A percentile compares a stretch with the other conserved stretches of the same genome.
Evolutionary conservation across 2,888 invertebrate genomes (phyloP).

Genomic region (Branchipolynoe longqiensis): DNA sequence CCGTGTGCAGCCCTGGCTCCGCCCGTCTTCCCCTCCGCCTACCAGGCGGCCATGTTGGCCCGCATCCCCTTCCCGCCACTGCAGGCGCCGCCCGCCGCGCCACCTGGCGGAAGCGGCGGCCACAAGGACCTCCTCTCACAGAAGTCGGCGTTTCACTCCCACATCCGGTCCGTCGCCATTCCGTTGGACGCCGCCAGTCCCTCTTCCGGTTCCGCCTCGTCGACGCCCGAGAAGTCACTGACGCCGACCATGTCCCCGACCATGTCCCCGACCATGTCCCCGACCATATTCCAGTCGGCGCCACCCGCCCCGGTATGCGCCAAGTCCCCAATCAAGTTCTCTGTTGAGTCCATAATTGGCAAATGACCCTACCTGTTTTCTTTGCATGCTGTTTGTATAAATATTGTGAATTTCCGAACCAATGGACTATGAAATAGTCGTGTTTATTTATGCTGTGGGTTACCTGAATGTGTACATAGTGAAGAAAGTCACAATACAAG

Average conservation of each 20-base stretch:
- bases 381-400: not conserved
- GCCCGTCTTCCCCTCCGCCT: conserved; percentile 5
- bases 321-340: conserved; percentile 63
- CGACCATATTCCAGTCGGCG: not conserved
- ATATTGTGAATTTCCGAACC: not conserved
- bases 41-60: conserved; percentile 23
- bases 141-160: conserved; percentile 61
- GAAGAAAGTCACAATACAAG: not conserved
- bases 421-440: not conserved
- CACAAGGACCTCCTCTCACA: conserved; percentile 56
- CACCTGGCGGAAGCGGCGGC: not conserved
- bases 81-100: not conserved
- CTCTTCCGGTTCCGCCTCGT: conserved; percentile 37
- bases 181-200: conserved; percentile 7
- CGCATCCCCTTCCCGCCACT: conserved; percentile 16
- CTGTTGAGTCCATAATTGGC: conserved; percentile 65
- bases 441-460: not conserved
- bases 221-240: conserved; percentile 1
- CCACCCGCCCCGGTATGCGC: not conserved
- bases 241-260: not conserved
- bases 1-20: not conserved
- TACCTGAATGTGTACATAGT: not conserved
- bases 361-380: conserved; percentile 48
- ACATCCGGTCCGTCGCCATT: conserved; percentile 23
- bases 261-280: not conserved